phyloP scores from a whole-genome alignment of 1,140 invertebrate species.

The Eurosta solidaginis region DNA sequence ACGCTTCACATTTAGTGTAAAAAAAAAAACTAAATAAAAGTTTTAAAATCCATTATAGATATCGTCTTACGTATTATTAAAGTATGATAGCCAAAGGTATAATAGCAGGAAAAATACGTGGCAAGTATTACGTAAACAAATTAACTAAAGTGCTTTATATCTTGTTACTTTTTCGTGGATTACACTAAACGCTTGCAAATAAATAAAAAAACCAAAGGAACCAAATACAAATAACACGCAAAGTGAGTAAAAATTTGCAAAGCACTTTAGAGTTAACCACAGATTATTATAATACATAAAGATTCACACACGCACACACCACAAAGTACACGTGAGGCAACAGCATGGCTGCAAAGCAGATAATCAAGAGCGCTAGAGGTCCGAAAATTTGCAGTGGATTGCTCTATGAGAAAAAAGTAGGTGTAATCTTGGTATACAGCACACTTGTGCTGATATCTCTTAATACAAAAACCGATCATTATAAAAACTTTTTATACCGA shows the following conservation, averaged over 20 bases:
- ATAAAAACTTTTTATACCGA: slow-evolving; percentile 59
- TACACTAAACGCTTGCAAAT: slow-evolving; percentile 40
- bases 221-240: slow-evolving; percentile 30
- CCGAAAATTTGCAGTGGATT: not conserved
- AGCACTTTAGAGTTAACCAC: slow-evolving; percentile 37
- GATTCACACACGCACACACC: not conserved
- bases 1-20: too few relatives aligned
- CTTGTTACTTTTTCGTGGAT: slow-evolving; percentile 29
- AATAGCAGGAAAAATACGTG: not conserved
- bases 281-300: too few relatives aligned
- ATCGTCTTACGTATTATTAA: too few relatives aligned
- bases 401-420: not conserved
- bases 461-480: slow-evolving; percentile 50
- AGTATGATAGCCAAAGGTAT: not conserved
- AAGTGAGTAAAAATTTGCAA: slow-evolving; percentile 37
- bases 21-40: too few relatives aligned
- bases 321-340: not conserved
- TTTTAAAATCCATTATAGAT: not conserved
- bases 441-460: not conserved
- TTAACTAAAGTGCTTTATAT: slow-evolving; percentile 47
- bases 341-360: not conserved
- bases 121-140: slow-evolving; percentile 38
- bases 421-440: not conserved
- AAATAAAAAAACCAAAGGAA: not conserved
- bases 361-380: not conserved